phyloP scores from a whole-genome alignment of 2,797 vertebrate species.

The Alosa sapidissima region DNA sequence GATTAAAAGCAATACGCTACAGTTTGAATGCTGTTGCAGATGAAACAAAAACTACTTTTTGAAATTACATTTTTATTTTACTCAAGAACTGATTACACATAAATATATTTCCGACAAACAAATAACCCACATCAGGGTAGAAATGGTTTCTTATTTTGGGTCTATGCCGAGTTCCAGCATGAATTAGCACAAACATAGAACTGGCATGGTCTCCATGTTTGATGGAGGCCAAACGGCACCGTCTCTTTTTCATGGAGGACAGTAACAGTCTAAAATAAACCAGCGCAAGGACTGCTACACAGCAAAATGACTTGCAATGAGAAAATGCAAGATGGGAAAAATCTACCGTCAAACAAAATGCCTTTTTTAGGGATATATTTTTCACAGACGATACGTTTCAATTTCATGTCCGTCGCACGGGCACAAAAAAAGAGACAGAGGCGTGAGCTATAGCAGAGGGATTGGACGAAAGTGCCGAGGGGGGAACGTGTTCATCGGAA shows the following conservation, averaged over 20 bases:
- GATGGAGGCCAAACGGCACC: neutral
- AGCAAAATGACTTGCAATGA: neutral
- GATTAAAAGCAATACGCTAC: neutral
- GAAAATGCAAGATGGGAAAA: neutral
- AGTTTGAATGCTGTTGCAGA: neutral
- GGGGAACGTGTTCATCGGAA: slow-evolving; percentile 58
- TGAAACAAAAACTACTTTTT: neutral
- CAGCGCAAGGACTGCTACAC: neutral
- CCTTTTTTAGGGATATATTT: slow-evolving; percentile 12
- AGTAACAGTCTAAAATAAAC: neutral
- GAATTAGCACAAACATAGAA: neutral
- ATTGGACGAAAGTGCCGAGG: slow-evolving; percentile 48
- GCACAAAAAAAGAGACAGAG: slow-evolving; percentile 32
- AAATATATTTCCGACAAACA: neutral
- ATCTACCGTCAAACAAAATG: neutral
- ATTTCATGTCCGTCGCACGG: slow-evolving; percentile 28
- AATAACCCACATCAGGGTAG: neutral
- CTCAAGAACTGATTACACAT: neutral
- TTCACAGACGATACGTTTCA: slow-evolving; percentile 23
- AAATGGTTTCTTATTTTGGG: neutral
- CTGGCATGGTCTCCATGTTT: neutral
- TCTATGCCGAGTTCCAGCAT: neutral
- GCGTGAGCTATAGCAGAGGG: slow-evolving; percentile 43
- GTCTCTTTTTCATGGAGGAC: neutral
- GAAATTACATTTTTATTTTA: neutral